Base-by-base conservation (phyloP, 1,140 invertebrate genomes). In the Lithobius niger region DNA sequence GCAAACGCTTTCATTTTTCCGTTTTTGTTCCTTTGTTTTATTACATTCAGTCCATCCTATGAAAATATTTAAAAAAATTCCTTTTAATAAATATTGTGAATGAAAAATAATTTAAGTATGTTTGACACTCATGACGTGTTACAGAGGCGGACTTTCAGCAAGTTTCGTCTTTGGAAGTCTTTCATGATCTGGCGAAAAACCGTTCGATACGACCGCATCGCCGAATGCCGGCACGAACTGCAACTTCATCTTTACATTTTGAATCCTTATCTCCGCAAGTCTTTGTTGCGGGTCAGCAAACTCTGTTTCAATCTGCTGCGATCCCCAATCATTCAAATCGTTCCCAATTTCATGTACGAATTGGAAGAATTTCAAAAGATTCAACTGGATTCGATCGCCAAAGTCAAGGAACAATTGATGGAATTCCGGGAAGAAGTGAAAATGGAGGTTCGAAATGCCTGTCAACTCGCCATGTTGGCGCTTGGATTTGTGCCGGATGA, bases 171-270 rank as follows among this genome's bases (percentile, higher is more conserved):
- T 49, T 89, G 86, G 86, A 89, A 88, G 68, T 79, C 82, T 0
- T 88, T 89, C 66, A 83, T 81, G 61, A 76, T 83, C 0, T 90
- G 87, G 87, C 72, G 77, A 36, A 84, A 84, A 63, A 81, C 79
- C n/a, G 77, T 89, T 18, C 70, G 77, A 24, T 80, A 76, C 58
- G 76, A 76, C 31, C 89, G 87, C 67, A 77, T 81, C 45, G 72
- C 66, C 40, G 66, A 69, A 6, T 77, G 79, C 0, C 77, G 76
- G 16, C 76, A 73, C 42, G 69, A 71, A 55, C 63, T 91, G 0
- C 70, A 76, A 16, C 76, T 81, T 27, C 79, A 82, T 65, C 69
- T 88, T 2, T 88, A 88, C 58, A 78, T 82, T 56, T 76, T 81
- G 0, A 83, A 87, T 60, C 75, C 77, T n/a, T 76, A 80, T 1